A percentile compares a stretch with the other conserved stretches of the same genome.
Conservation (phyloP, 1,140 invertebrate genomes). For the Bombus ignitus region DNA sequence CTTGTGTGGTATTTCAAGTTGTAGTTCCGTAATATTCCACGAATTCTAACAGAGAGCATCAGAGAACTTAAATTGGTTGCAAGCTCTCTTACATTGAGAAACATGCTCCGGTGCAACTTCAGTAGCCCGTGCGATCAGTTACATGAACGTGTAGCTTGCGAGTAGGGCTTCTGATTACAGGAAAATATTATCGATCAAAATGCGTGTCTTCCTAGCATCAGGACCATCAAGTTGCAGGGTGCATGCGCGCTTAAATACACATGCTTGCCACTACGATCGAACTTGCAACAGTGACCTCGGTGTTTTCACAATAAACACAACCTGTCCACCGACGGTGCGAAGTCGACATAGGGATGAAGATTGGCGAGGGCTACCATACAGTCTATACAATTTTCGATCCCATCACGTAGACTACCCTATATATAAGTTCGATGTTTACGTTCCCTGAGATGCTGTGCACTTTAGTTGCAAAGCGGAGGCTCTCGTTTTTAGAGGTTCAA, state of each 20-base stretch:
- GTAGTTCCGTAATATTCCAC: no score
- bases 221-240: slow-evolving; percentile 43
- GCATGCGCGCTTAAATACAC: slow-evolving; percentile 61
- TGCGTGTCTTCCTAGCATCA: slow-evolving; percentile 59
- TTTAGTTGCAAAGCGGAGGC: slow-evolving; percentile 33
- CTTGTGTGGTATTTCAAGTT: no score
- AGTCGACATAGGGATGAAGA: slow-evolving; percentile 53
- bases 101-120: neutral
- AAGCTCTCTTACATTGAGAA: no score
- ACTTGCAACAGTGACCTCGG: slow-evolving; percentile 51
- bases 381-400: slow-evolving; percentile 53
- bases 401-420: slow-evolving; percentile 35
- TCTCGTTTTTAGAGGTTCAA: slow-evolving; percentile 39
- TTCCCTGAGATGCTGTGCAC: slow-evolving; percentile 18
- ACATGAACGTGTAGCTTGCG: no score
- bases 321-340: slow-evolving; percentile 73
- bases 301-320: slow-evolving; percentile 82
- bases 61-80: no score
- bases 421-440: slow-evolving; percentile 43
- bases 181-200: slow-evolving; percentile 72
- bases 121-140: neutral
- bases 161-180: slow-evolving; percentile 37
- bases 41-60: no score
- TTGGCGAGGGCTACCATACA: slow-evolving; percentile 17
- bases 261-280: slow-evolving; percentile 49